A percentile compares a stretch with the other conserved stretches of the same genome.
Evolutionary conservation across 2,113 vertebrate genomes (phyloP).

Genomic region (Sciurus niger): DNA sequence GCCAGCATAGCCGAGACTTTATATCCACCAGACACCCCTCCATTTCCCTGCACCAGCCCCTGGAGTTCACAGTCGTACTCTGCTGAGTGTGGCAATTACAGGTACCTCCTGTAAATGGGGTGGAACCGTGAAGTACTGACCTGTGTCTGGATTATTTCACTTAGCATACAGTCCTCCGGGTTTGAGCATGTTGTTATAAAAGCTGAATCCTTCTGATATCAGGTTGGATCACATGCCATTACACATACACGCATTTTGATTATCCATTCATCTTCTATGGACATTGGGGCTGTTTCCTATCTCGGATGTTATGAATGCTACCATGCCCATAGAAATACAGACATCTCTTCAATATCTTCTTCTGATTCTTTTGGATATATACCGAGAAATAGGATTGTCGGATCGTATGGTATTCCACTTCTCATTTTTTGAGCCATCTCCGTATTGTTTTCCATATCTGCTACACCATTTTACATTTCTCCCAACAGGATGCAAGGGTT

Average conservation of each 20-base stretch:
- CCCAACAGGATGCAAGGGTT: neutral
- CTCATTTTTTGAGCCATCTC: neutral
- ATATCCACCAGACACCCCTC: neutral
- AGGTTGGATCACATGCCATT: neutral
- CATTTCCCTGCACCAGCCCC: neutral
- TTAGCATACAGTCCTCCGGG: neutral
- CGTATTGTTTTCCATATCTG: neutral
- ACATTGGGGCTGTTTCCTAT: neutral
- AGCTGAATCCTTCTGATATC: neutral
- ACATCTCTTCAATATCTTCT: neutral
- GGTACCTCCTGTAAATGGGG: too few relatives aligned
- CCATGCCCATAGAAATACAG: neutral
- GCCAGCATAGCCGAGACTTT: neutral
- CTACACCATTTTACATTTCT: neutral
- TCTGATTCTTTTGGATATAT: neutral
- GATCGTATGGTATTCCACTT: too few relatives aligned
- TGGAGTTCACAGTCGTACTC: neutral
- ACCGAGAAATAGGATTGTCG: neutral
- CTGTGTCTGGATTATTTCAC: neutral
- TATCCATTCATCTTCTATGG: neutral
- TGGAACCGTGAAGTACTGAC: neutral
- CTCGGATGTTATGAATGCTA: neutral
- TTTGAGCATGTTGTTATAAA: neutral
- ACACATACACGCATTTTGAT: too few relatives aligned
- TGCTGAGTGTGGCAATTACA: neutral